phyloP scores from a whole-genome alignment of 92 coral and sea anemone genomes.

The Isaurus tuberculatus region DNA sequence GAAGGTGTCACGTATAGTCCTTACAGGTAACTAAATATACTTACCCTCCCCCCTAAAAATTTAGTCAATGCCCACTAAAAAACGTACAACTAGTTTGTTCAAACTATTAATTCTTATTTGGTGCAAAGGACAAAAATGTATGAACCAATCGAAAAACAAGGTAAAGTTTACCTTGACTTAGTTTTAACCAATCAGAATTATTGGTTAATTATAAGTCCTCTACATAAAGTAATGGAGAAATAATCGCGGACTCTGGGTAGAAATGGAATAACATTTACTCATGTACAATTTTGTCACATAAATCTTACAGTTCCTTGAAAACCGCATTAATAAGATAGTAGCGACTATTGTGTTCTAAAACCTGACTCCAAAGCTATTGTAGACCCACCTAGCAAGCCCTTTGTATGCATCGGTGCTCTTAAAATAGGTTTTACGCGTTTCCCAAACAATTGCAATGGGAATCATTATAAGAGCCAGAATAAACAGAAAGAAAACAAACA shows the following conservation, averaged over 20 bases:
- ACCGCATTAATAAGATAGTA: conserved; percentile 2
- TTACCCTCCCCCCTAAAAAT: not conserved
- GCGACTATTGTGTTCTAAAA: conserved; percentile 20
- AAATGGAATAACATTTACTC: conserved; percentile 3
- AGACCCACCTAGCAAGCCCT: conserved; percentile 82
- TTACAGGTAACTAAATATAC: not conserved
- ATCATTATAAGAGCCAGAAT: conserved; percentile 91
- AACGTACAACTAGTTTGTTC: not conserved
- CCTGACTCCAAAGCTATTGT: conserved; percentile 67
- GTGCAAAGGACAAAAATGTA: too few species aligned
- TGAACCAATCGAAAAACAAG: too few species aligned
- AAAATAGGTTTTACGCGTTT: conserved; percentile 84
- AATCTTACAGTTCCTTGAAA: not conserved
- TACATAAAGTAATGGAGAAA: not conserved
- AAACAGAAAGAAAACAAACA: conserved; percentile 88
- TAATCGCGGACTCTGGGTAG: conserved; percentile 12
- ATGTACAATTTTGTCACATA: conserved; percentile 35
- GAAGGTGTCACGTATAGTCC: not conserved
- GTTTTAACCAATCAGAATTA: too few species aligned
- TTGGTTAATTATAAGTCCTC: too few species aligned
- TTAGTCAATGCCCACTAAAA: not conserved
- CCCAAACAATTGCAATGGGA: conserved; percentile 93
- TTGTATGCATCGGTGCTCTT: conserved; percentile 80
- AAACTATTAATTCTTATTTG: too few species aligned
- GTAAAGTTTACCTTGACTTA: too few species aligned